Base-by-base conservation (phyloP, 2,888 invertebrate species). In the Emmelina monodactyla region DNA sequence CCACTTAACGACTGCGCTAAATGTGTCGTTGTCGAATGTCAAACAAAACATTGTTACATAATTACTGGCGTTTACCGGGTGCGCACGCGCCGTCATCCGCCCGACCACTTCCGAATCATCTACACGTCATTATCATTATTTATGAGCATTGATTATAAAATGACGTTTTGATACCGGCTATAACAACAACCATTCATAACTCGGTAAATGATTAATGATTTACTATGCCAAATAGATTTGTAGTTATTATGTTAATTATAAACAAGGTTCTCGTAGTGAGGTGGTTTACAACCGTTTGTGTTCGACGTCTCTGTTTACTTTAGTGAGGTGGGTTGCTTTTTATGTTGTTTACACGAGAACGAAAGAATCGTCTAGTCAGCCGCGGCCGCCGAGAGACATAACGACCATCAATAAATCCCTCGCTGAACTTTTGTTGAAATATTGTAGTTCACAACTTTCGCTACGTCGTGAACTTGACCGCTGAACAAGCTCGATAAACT, bases 131-230 rank as follows among this genome's bases (percentile, higher is more conserved):
- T 49, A 59, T 69, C 67, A 75, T 72, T 76, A 76, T 76, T 76
- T 75, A 78, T 68, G 71, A 71, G 68, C 67, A 71, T 72, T 75
- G 72, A 76, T 78, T 75, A 75, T 73, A 65, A 76, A 76, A 65
- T 76, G 76, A 78, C 73, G 76, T 75, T 4, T 65, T 66, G 66
- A 62, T 58, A 56, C 60, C 55, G 64, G 54, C 58, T 70, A 68
- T 71, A 73, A 71, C 66, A 75, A 68, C 70, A 67, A 64, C 62
- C 64, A 69, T 69, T 67, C 67, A 73, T 75, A 41, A 41, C 37
- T 38, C 70, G 70, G 66, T 65, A 64, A 71, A 58, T 73, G 71
- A 73, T 73, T 75, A 69, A 72, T 73, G 62, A 64, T 65, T n/a
- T 58, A 61, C 60, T 71, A 76, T 71, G 73, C 68, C 50, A 65